phyloP scores from a whole-genome alignment of 2,888 invertebrate species.

The Notocelia uddmanniana region DNA sequence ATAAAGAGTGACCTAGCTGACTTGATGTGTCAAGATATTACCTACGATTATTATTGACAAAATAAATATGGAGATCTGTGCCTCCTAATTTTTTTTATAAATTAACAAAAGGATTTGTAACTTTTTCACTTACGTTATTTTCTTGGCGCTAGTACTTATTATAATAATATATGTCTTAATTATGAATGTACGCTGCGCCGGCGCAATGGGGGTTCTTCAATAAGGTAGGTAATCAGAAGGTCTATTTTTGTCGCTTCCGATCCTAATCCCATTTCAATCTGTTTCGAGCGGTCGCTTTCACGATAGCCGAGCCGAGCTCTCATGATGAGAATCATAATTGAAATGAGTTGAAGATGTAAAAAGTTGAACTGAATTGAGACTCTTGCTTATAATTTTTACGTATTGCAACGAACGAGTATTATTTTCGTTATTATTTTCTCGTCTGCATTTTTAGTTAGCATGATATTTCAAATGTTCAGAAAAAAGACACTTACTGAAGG shows the following conservation, averaged over 20 bases:
- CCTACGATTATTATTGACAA: too few species aligned
- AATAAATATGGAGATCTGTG: too few species aligned
- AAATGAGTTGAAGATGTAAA: too few species aligned
- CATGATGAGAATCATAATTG: too few species aligned
- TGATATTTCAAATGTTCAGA: neutral
- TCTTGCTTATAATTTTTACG: too few species aligned
- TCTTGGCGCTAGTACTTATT: neutral
- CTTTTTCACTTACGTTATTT: neutral
- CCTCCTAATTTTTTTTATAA: neutral
- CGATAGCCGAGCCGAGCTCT: too few species aligned
- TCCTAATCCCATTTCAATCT: neutral
- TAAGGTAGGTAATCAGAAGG: neutral
- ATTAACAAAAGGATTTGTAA: neutral
- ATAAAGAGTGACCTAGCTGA: too few species aligned
- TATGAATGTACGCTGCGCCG: conserved; percentile 4
- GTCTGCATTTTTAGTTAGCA: neutral
- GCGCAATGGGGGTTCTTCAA: conserved; percentile 11
- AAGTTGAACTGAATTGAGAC: too few species aligned
- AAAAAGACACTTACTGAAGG: neutral
- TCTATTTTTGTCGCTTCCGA: neutral
- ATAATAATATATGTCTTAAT: conserved; percentile 9
- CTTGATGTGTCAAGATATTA: too few species aligned
- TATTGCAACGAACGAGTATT: neutral
- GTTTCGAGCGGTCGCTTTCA: neutral
- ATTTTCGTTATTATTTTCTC: neutral